Conservation (phyloP, 2,113 vertebrate species). For the Bagarius yarrelli region DNA sequence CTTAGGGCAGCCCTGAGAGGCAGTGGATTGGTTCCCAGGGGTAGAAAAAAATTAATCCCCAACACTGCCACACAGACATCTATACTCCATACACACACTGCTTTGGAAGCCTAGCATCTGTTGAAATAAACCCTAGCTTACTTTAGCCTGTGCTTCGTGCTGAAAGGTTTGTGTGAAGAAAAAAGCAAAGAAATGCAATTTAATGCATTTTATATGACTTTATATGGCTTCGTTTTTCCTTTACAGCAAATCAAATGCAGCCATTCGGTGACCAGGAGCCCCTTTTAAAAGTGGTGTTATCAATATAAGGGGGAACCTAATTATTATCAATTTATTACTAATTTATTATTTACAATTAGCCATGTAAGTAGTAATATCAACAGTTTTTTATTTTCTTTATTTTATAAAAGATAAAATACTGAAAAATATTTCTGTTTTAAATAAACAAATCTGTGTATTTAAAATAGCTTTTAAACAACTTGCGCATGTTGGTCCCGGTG, state of each 20-base stretch:
- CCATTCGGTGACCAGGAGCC: conserved; percentile 51
- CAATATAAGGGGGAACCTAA: conserved; percentile 56
- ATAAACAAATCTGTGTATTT: neutral
- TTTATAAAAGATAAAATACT: neutral
- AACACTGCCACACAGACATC: conserved; percentile 33
- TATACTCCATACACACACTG: conserved; percentile 1
- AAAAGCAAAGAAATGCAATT: conserved; percentile 36
- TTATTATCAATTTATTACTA: conserved; percentile 55
- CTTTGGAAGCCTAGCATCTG: conserved; percentile 19
- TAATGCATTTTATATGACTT: conserved; percentile 22
- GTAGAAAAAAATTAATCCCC: conserved; percentile 41
- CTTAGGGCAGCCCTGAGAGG: conserved; percentile 37
- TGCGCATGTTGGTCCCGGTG: too few species aligned
- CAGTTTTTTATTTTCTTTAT: neutral
- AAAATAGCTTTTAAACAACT: neutral
- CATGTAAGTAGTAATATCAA: neutral
- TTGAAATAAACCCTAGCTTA: neutral
- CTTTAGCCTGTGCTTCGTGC: neutral
- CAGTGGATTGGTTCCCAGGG: conserved; percentile 47
- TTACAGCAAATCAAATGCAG: conserved; percentile 51
- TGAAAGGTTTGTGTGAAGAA: conserved; percentile 23
- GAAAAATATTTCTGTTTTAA: neutral
- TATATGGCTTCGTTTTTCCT: conserved; percentile 47
- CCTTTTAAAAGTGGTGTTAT: conserved; percentile 48
- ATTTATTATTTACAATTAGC: neutral